Evolutionary conservation across 2,113 vertebrate species (phyloP).

Genomic region (Gobiocypris rarus): DNA sequence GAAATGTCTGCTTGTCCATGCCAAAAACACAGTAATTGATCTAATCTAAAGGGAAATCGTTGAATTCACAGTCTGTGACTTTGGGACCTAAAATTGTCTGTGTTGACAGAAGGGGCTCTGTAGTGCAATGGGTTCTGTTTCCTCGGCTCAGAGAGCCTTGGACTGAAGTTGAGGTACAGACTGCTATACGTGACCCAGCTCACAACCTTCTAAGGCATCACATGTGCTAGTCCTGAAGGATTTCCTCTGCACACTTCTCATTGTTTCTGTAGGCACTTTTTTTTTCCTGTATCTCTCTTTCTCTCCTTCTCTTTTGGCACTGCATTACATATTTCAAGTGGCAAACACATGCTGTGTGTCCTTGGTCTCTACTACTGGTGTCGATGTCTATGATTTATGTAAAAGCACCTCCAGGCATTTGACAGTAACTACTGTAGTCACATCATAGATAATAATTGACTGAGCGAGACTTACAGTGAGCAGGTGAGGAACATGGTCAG

Average conservation of each 20-base stretch:
- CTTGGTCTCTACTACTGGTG: conserved; percentile 4
- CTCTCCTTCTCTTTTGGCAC: conserved; percentile 16
- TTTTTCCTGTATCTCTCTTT: conserved; percentile 23
- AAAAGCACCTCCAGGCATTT: conserved; percentile 18
- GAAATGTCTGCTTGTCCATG: conserved; percentile 26
- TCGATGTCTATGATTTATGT: conserved; percentile 35
- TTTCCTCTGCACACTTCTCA: conserved; percentile 31
- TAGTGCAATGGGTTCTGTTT: conserved; percentile 64
- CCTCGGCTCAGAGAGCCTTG: conserved; percentile 59
- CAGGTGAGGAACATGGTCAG: background rate
- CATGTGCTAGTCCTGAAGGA: conserved; percentile 15
- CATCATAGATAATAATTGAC: conserved; percentile 36
- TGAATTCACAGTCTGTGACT: conserved; percentile 63
- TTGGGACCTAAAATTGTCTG: conserved; percentile 53
- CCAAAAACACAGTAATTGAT: conserved; percentile 49
- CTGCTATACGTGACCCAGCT: conserved; percentile 67
- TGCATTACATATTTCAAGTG: conserved; percentile 12
- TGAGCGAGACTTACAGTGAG: background rate
- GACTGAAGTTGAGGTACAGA: conserved; percentile 35
- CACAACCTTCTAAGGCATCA: conserved; percentile 52
- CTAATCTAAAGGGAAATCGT: conserved; percentile 59
- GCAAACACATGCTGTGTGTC: conserved; percentile 38
- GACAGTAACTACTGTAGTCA: background rate
- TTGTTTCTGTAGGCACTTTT: background rate
- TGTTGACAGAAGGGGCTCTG: conserved; percentile 68